Evolutionary conservation across 2,113 vertebrate genomes (phyloP).

Genomic region (Cyanoramphus novaezelandiae): DNA sequence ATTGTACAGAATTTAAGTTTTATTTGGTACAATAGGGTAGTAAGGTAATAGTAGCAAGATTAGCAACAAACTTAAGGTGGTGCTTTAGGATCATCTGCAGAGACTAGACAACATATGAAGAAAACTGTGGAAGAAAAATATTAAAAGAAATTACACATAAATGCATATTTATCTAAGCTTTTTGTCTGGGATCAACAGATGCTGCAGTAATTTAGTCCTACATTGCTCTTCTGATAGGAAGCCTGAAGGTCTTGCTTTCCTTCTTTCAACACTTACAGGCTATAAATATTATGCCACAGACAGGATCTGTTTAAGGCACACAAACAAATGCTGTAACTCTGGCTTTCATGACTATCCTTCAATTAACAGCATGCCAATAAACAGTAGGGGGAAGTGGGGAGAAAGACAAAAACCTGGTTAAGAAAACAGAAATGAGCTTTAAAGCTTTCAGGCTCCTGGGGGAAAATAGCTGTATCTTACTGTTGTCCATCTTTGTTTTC

Average conservation of each 20-base stretch:
- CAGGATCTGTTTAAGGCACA: not conserved
- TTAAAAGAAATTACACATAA: not conserved
- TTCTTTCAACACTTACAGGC: not conserved
- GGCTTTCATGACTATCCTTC: not conserved
- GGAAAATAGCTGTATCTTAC: not conserved
- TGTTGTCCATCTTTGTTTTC: not conserved
- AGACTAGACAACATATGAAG: not conserved
- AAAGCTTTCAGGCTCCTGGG: not conserved
- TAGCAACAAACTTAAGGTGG: not conserved
- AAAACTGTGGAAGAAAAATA: not conserved
- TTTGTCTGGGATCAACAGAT: not conserved
- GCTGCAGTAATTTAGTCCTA: not conserved
- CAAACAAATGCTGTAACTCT: not conserved
- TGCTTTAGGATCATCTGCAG: not conserved
- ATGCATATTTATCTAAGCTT: not conserved
- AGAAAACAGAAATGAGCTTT: not conserved
- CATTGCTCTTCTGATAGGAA: not conserved
- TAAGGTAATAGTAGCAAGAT: not conserved
- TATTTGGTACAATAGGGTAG: not conserved
- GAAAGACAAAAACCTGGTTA: not conserved
- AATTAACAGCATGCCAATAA: not conserved
- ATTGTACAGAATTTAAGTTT: not conserved
- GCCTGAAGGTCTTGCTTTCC: not conserved
- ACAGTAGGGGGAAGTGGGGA: not conserved
- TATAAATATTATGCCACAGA: not conserved